Percentiles rank a stretch among this genome's conserved stretches.
These are phyloP conservation scores for Bombus turneri DNA, from an alignment of 1,140 invertebrate genomes.

Conservation along the genomic window DNA sequence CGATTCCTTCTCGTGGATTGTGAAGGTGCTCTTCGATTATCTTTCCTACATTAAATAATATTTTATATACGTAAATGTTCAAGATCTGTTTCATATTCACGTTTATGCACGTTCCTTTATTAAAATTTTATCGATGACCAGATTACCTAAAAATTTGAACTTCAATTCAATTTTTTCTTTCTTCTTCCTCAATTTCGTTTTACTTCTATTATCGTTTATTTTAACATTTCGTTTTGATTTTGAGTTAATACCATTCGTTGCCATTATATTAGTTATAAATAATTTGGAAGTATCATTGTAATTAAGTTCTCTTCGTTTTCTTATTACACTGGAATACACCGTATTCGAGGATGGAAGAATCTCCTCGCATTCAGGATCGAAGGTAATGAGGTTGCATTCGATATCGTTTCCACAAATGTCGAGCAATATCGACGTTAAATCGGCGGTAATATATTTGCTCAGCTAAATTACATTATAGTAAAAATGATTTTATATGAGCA, in stretches of 20 bases:
- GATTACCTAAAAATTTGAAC: conserved; percentile 71
- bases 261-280: background rate
- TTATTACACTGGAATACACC: conserved; percentile 37
- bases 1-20: conserved; percentile 63
- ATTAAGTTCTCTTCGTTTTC: conserved; percentile 25
- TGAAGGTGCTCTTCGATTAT: conserved; percentile 70
- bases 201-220: conserved; percentile 26
- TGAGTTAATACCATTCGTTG: background rate
- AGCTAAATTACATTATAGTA: conserved; percentile 57
- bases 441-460: conserved; percentile 69
- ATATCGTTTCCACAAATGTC: conserved; percentile 70
- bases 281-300: background rate
- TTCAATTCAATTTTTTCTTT: conserved; percentile 74
- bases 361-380: conserved; percentile 73
- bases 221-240: conserved; percentile 38
- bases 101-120: background rate
- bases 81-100: background rate
- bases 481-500: conserved; percentile 3
- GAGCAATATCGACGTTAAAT: conserved; percentile 61
- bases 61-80: background rate
- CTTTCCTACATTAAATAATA: conserved; percentile 57
- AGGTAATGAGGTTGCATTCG: conserved; percentile 67
- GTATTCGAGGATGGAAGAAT: background rate
- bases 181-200: conserved; percentile 39
- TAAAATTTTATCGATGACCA: background rate